These are phyloP conservation scores for Coturnix japonica DNA, from an alignment of 2,113 vertebrate genomes.

Conservation along the genomic window DNA sequence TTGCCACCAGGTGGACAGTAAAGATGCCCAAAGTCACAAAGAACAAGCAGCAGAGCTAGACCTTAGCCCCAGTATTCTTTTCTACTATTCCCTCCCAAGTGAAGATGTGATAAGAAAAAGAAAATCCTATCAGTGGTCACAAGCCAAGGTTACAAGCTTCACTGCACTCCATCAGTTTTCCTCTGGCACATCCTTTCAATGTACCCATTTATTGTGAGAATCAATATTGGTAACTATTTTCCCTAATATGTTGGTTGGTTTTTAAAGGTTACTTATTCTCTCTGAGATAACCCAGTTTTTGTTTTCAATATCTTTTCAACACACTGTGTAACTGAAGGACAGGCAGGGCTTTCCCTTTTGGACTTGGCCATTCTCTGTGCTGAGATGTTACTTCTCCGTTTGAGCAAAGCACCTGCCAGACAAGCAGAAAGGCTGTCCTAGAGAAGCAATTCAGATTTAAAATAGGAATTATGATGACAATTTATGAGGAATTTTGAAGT, in stretches of 20 bases:
- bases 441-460: not conserved
- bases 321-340: not conserved
- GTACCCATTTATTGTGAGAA: not conserved
- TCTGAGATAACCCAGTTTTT: not conserved
- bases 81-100: not conserved
- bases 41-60: not conserved
- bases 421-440: not conserved
- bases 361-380: not conserved
- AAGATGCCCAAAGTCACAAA: not conserved
- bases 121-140: not conserved
- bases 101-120: not conserved
- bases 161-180: not conserved
- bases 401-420: not conserved
- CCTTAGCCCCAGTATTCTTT: not conserved
- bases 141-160: slow-evolving; percentile 5
- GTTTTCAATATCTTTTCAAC: not conserved
- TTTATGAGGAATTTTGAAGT: not conserved
- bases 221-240: not conserved
- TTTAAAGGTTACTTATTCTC: not conserved
- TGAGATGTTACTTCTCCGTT: not conserved
- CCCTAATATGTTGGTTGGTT: not conserved
- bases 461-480: not conserved
- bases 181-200: not conserved
- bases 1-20: not conserved
- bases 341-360: not conserved